Base-by-base conservation (phyloP, 2,888 invertebrate species). In the Xestia rhomboidea region DNA sequence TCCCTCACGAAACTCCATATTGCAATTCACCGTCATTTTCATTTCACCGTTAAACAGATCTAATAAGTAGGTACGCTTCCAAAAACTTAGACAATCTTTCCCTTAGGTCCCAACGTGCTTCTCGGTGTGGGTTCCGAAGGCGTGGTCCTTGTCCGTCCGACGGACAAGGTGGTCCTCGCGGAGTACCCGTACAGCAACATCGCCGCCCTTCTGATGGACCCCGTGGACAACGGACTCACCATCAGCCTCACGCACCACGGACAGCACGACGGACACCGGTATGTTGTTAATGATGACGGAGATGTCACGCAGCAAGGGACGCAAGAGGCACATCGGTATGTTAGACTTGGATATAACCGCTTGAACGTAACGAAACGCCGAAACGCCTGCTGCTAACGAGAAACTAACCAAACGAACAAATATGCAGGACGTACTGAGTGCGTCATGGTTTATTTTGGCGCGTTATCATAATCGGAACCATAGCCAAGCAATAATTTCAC, bases 51-150 rank as follows among this genome's bases (percentile, higher is more conserved):
- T 2, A 34, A 34, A 27, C 4, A 0, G 27, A 57, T 27, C 27
- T 27, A 27, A 18, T 60, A 60, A n/a, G 13, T 2, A 60, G 21
- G 13, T 2, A 21, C 1, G 4, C 5, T 1, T 46, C 10, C 24
- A 27, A 30, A 44, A 34, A 24, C 1, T 44, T 24, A 27, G 2
- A 18, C 7, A 21, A 21, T 46, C 5, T 24, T 21, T 0, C 46
- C 11, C 0, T 64, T 10, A 97, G 96, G 96, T 88, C 95, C 96
- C 5, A 96, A 95, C 85, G 96, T 98, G 44, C 97, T 99, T 8
- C 97, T 99, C 46, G 99, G 99, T 30, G 98, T 99, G 73, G 99
- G 99, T 90, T 98, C 98, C 84, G 99, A 99, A 88, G 99, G 99
- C 80, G 97, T 99, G 68, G 98, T 99, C 94, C 97, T 99, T 87